These are phyloP conservation scores for Pammene fasciana DNA, from an alignment of 2,888 invertebrate genomes.

Conservation along the genomic window DNA sequence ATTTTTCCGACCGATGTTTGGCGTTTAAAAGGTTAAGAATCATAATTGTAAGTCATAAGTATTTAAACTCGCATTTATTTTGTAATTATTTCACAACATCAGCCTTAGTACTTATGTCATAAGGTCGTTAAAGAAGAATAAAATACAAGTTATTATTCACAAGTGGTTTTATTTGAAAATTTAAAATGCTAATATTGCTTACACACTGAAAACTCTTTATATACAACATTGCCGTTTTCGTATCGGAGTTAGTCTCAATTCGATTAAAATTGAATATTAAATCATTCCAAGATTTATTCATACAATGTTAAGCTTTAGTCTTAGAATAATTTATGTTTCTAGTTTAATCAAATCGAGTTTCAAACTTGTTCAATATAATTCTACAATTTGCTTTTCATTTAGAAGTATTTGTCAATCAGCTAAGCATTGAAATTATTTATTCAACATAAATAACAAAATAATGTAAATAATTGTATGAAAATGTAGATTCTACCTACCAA, in stretches of 20 bases:
- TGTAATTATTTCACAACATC: not conserved
- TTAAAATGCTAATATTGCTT: constrained; percentile 76
- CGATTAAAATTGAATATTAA: not conserved
- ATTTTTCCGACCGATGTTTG: too few species aligned
- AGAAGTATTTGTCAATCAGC: too few species aligned
- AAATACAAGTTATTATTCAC: constrained; percentile 63
- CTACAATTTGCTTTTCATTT: too few species aligned
- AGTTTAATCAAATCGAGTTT: too few species aligned
- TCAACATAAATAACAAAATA: too few species aligned
- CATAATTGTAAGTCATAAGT: not conserved
- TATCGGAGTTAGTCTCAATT: not conserved
- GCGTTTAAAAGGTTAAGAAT: too few species aligned
- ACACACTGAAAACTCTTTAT: constrained; percentile 66
- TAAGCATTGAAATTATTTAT: too few species aligned
- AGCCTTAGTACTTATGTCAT: not conserved
- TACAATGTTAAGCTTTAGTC: too few species aligned
- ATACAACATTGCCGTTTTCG: constrained; percentile 51
- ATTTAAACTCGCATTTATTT: constrained; percentile 30
- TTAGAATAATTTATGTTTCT: too few species aligned
- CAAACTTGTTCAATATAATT: too few species aligned
- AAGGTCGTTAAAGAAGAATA: constrained; percentile 43
- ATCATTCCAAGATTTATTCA: not conserved
- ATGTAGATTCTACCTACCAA: too few species aligned
- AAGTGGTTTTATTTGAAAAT: constrained; percentile 73
- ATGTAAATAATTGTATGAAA: too few species aligned